phyloP scores from a whole-genome alignment of 2,113 vertebrate genomes.

The Astur gentilis region DNA sequence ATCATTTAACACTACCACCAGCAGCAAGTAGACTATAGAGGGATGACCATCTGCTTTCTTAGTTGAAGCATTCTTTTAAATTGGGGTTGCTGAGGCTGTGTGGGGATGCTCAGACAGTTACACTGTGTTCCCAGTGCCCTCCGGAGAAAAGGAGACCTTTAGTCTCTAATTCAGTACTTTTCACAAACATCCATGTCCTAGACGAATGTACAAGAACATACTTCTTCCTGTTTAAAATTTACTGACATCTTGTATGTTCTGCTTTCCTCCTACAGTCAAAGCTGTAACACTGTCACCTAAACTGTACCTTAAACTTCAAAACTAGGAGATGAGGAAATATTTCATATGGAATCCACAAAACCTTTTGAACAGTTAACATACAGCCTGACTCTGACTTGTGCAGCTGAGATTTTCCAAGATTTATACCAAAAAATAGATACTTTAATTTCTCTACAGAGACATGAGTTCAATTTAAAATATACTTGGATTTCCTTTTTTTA shows the following conservation, averaged over 20 bases:
- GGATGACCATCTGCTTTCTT: slow-evolving; percentile 24
- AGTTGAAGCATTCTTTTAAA: background rate
- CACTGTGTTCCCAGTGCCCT: background rate
- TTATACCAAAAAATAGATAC: background rate
- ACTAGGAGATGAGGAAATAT: background rate
- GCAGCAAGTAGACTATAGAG: background rate
- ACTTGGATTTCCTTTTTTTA: background rate
- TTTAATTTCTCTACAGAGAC: background rate
- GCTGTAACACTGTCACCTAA: background rate
- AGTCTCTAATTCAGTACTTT: background rate
- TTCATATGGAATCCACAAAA: background rate
- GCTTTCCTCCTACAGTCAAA: background rate
- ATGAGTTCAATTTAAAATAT: background rate
- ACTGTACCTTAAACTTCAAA: background rate
- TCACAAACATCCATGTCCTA: background rate
- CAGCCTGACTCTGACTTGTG: background rate
- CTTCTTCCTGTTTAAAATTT: background rate
- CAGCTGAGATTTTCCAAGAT: background rate
- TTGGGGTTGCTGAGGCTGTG: background rate
- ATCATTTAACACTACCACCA: background rate
- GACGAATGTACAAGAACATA: background rate
- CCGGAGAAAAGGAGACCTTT: background rate
- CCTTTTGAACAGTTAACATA: background rate
- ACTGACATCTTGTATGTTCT: background rate
- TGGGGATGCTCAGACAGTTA: background rate